These are phyloP conservation scores for Octodon degus DNA, from an alignment of 2,113 vertebrate species.

Conservation along the genomic window DNA sequence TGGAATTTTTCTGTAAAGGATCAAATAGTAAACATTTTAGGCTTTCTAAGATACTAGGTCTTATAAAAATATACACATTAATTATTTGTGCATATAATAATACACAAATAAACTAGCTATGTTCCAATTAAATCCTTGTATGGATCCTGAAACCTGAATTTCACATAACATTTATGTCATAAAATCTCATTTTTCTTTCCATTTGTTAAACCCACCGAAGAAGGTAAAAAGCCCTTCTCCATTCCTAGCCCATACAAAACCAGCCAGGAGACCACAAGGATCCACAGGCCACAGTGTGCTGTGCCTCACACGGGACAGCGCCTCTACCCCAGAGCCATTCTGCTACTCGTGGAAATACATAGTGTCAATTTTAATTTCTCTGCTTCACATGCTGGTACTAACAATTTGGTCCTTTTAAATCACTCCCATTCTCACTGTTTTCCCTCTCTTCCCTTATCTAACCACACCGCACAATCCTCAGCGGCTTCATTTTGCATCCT, in stretches of 20 bases:
- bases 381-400: background rate
- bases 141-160: background rate
- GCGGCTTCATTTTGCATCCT: background rate
- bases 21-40: background rate
- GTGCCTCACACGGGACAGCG: no score
- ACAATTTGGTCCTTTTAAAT: background rate
- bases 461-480: background rate
- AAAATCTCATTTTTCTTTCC: background rate
- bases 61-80: background rate
- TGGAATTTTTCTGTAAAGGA: background rate
- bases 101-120: background rate
- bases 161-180: background rate
- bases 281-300: background rate
- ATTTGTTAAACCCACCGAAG: background rate
- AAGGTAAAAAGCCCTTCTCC: background rate
- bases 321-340: background rate
- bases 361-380: background rate
- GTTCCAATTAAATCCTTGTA: background rate
- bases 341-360: background rate
- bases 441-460: background rate
- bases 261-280: background rate
- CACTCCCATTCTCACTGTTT: no score
- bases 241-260: background rate
- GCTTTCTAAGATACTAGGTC: background rate
- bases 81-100: background rate